These are phyloP conservation scores for Laticauda laticaudata DNA, from an alignment of 2,113 vertebrate genomes.

Conservation along the genomic window DNA sequence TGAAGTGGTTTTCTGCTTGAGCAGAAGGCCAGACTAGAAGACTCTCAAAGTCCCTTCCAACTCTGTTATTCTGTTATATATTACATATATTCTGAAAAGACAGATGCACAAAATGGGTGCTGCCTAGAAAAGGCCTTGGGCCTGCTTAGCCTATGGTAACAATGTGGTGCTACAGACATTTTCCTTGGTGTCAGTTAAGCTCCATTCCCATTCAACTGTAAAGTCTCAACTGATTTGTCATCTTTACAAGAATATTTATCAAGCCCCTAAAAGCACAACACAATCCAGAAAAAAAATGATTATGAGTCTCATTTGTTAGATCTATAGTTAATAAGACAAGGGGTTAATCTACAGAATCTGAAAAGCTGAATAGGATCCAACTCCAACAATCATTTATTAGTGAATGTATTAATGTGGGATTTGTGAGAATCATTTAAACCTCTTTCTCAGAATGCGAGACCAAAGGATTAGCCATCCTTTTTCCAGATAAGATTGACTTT, in stretches of 20 bases:
- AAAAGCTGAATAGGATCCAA: background rate
- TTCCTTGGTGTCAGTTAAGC: background rate
- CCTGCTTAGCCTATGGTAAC: background rate
- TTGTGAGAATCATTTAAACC: background rate
- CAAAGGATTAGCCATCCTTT: background rate
- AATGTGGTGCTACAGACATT: background rate
- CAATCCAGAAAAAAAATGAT: background rate
- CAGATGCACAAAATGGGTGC: background rate
- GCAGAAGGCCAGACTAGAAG: too few species aligned
- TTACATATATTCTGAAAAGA: background rate
- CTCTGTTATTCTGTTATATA: too few species aligned
- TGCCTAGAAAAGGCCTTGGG: background rate
- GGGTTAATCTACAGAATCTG: background rate
- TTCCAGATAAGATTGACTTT: background rate
- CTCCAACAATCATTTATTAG: background rate
- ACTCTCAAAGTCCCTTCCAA: too few species aligned
- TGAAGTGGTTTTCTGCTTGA: too few species aligned
- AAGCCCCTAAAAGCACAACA: background rate
- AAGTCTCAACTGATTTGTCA: background rate
- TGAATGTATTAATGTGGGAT: background rate
- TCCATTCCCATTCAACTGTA: background rate
- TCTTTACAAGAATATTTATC: background rate
- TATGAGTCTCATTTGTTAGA: background rate
- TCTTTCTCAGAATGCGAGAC: background rate
- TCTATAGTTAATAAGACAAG: background rate